phyloP scores from a whole-genome alignment of 1,140 invertebrate species.

The Phthorimaea operculella region DNA sequence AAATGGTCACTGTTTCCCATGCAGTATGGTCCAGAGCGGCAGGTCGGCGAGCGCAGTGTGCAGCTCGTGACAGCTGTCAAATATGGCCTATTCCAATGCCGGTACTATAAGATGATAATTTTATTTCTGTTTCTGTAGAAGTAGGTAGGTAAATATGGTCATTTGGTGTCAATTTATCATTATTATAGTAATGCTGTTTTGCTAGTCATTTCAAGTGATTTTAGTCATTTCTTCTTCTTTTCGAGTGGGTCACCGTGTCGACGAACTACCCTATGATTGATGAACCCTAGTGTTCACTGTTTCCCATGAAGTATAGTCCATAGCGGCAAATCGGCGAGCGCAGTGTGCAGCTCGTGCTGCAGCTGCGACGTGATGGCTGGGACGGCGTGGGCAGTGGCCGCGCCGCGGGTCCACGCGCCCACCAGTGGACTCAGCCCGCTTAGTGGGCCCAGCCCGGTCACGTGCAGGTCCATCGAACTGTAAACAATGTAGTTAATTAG shows the following conservation, averaged over 20 bases:
- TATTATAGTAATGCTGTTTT: too few species aligned
- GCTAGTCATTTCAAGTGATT: too few species aligned
- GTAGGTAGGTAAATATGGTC: too few species aligned
- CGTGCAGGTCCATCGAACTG: slow-evolving; percentile 46
- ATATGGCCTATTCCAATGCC: too few species aligned
- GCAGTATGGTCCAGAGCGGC: slow-evolving; percentile 37
- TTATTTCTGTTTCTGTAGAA: too few species aligned
- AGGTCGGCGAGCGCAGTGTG: slow-evolving; percentile 37
- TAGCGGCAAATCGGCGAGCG: slow-evolving; percentile 36
- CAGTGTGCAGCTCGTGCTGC: slow-evolving; percentile 33
- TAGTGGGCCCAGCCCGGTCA: slow-evolving; percentile 44
- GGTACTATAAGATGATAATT: too few species aligned
- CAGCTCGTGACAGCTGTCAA: slow-evolving; percentile 40
- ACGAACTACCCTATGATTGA: too few species aligned
- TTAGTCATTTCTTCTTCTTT: too few species aligned
- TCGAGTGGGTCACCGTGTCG: too few species aligned
- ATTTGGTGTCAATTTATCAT: too few species aligned
- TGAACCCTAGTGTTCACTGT: too few species aligned
- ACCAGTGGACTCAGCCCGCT: slow-evolving; percentile 21
- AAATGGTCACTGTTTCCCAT: slow-evolving; percentile 19
- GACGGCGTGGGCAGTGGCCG: slow-evolving; percentile 31
- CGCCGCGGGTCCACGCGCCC: slow-evolving; percentile 37
- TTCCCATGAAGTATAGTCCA: slow-evolving; percentile 37
- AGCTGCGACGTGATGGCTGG: slow-evolving; percentile 35
- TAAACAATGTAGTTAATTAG: too few species aligned